phyloP scores from a whole-genome alignment of 2,888 invertebrate species.

The Xylophagus ater region DNA sequence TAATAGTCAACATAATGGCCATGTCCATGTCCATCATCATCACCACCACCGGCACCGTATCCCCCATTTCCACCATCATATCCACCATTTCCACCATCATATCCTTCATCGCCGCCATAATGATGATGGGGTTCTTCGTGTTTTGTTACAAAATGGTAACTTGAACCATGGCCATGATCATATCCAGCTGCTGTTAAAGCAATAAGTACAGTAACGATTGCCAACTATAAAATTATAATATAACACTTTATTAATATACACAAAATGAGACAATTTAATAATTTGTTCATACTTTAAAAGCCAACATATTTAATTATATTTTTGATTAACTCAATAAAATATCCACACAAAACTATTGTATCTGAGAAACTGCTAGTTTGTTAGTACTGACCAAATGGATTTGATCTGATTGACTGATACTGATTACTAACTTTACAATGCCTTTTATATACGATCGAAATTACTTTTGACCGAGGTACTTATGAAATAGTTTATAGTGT shows the following conservation, averaged over 20 bases:
- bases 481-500: conserved; percentile 3
- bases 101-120: conserved; percentile 19
- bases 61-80: conserved; percentile 11
- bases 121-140: conserved; percentile 26
- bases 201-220: conserved; percentile 19
- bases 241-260: not conserved
- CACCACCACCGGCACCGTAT: conserved; percentile 22
- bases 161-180: conserved; percentile 22
- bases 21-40: conserved; percentile 16
- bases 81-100: conserved; percentile 16
- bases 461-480: no score
- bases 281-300: conserved; percentile 14
- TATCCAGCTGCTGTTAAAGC: conserved; percentile 22
- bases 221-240: conserved; percentile 1
- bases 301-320: not conserved
- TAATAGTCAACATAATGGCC: conserved; percentile 34
- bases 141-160: conserved; percentile 29
- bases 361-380: not conserved
- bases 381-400: not conserved
- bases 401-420: not conserved
- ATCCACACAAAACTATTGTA: not conserved
- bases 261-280: not conserved
- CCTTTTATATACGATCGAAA: not conserved
- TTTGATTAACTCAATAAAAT: not conserved
- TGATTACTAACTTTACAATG: not conserved